Evolutionary conservation across 2,797 vertebrate genomes (phyloP).

Genomic region (Sebastes cheni): DNA sequence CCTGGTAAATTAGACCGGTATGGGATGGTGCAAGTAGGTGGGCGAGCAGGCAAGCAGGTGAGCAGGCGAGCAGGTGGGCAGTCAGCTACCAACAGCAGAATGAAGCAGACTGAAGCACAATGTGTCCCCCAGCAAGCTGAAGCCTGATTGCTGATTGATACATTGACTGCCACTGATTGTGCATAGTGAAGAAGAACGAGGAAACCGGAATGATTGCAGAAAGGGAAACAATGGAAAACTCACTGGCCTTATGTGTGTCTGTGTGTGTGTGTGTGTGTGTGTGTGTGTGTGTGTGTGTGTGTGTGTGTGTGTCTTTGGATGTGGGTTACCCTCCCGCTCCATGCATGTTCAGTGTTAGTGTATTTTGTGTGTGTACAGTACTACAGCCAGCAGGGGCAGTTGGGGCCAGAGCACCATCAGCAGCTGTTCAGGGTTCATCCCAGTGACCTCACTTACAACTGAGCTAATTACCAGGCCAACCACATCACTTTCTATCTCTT

Average conservation of each 20-base stretch:
- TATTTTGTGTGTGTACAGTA: neutral
- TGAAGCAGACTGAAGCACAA: conserved; percentile 15
- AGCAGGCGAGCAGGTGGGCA: neutral
- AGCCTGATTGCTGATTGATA: conserved; percentile 70
- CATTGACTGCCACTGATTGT: conserved; percentile 62
- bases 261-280: too few relatives aligned
- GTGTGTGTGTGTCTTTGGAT: neutral
- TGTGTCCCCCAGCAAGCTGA: conserved; percentile 32
- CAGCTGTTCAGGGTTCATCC: conserved; percentile 37
- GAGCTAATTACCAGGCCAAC: conserved; percentile 16
- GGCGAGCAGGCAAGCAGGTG: neutral
- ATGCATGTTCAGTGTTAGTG: neutral
- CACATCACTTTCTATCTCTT: neutral
- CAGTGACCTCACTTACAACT: conserved; percentile 36
- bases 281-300: neutral
- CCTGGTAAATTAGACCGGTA: conserved; percentile 44
- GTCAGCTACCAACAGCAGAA: conserved; percentile 8
- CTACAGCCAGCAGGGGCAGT: conserved; percentile 12
- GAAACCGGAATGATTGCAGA: conserved; percentile 37
- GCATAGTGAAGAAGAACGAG: conserved; percentile 23
- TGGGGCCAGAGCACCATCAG: neutral
- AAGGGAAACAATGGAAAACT: conserved; percentile 42
- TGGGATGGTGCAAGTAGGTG: conserved; percentile 26
- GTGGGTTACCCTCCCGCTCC: neutral
- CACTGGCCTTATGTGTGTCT: neutral